Evolutionary conservation across 2,113 vertebrate species (phyloP).

Genomic region (Cardinalis cardinalis): DNA sequence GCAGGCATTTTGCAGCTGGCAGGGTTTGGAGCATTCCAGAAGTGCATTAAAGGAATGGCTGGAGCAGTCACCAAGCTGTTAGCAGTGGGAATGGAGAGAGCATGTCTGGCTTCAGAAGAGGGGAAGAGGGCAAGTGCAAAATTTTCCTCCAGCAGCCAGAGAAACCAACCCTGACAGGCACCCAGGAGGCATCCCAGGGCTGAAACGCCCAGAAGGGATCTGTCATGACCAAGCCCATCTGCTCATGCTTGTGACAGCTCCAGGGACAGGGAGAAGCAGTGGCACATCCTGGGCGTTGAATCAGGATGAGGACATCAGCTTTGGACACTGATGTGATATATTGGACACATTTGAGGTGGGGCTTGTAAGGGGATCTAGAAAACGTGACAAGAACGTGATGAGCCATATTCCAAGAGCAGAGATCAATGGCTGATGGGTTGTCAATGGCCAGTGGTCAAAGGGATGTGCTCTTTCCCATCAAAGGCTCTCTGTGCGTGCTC

Average conservation of each 20-base stretch:
- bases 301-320: neutral
- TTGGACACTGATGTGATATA: neutral
- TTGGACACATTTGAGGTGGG: neutral
- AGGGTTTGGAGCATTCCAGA: neutral
- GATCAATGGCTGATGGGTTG: neutral
- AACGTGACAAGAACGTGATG: neutral
- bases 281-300: neutral
- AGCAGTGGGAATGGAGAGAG: neutral
- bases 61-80: neutral
- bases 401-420: neutral
- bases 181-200: neutral
- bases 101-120: neutral
- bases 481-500: rapidly evolving
- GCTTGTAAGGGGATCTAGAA: neutral
- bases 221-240: neutral
- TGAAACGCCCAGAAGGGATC: neutral
- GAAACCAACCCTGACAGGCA: neutral
- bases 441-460: neutral
- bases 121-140: neutral
- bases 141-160: neutral
- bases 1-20: neutral
- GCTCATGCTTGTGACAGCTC: rapidly evolving
- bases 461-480: neutral
- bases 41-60: neutral
- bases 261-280: neutral